Percentiles rank a stretch among this genome's conserved stretches.
These are phyloP conservation scores for Crotalus viridis DNA, from an alignment of 2,113 vertebrate species.

Conservation along the genomic window DNA sequence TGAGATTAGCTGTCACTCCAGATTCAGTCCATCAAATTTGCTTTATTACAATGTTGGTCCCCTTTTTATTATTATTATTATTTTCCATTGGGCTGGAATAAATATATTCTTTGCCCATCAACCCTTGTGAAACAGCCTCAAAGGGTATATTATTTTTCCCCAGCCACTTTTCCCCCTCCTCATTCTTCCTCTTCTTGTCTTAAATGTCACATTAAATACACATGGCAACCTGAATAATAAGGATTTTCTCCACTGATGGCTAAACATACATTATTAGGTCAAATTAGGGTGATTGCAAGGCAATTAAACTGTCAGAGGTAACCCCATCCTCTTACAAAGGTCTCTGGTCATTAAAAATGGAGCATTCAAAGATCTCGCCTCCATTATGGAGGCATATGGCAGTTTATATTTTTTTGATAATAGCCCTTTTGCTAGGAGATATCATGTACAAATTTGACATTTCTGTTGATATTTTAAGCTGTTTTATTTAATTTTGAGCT, in stretches of 20 bases:
- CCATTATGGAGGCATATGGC: not conserved
- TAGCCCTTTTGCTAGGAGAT: not conserved
- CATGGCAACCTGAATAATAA: slow-evolving; percentile 61
- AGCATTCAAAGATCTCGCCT: not conserved
- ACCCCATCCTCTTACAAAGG: slow-evolving; percentile 46
- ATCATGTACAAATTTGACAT: not conserved
- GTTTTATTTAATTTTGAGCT: not conserved
- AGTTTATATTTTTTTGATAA: slow-evolving; percentile 24
- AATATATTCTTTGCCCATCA: slow-evolving; percentile 40
- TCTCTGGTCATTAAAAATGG: slow-evolving; percentile 27
- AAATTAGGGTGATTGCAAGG: slow-evolving; percentile 70
- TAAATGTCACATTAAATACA: slow-evolving; percentile 46
- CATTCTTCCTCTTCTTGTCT: not conserved
- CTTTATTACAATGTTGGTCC: slow-evolving; percentile 15
- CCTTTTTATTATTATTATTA: slow-evolving; percentile 26
- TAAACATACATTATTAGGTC: slow-evolving; percentile 66
- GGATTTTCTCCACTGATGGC: slow-evolving; percentile 61
- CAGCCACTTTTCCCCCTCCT: not conserved
- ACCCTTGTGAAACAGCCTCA: slow-evolving; percentile 29
- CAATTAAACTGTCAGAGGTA: slow-evolving; percentile 66
- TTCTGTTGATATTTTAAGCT: not conserved
- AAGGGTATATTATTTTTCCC: slow-evolving; percentile 35
- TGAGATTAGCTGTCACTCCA: slow-evolving; percentile 28
- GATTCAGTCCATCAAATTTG: slow-evolving; percentile 10
- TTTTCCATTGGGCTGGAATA: slow-evolving; percentile 30